Evolutionary conservation across 2,888 invertebrate species (phyloP), one percentile per base, ranked within the genome.

Genomic region (Diabrotica balteata): DNA sequence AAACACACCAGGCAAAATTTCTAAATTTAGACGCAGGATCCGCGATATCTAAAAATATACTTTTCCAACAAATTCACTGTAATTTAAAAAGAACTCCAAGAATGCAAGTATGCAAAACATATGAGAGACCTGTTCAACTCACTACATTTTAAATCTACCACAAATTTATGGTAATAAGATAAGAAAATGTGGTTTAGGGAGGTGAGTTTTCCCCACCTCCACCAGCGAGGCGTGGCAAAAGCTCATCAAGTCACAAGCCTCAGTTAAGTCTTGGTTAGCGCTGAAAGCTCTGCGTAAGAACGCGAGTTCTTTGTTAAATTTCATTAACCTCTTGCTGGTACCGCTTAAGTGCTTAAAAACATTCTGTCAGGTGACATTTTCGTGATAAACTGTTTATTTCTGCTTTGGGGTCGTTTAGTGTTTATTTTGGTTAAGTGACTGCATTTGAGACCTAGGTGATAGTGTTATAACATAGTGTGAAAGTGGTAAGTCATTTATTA

Each of bases 151-250:
- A 75, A 79, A 79, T 80, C 78, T 73, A 78, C 79, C 79, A 78
- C 78, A 77, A 81, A 82, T 82, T 81, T 82, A 82, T 82, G 81
- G 78, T 80, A 81, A 81, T 81, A 77, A 78, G 79, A 81, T 81
- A 78, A 79, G 79, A 77, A 76, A 79, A 80, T 78, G 80, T 72
- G 77, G 79, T 80, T 79, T 74, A 77, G 75, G 78, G 78, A 78
- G 79, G 78, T 69, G 75, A 77, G 73, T 69, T 73, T 67, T 69
- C 71, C 76, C 79, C 77, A 75, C 73, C 72, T 73, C 70, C 67
- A 7, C 7, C 62, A 64, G 60, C 66, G 68, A 77, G 79, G 80
- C 78, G 78, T 77, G 77, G 78, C 76, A 66, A 73, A 71, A 72
- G 71, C 67, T 70, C 69, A 62, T 69, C 73, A 72, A 75, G 77